Conservation (phyloP, 2,797 vertebrate species). For the Mergus octosetaceus region DNA sequence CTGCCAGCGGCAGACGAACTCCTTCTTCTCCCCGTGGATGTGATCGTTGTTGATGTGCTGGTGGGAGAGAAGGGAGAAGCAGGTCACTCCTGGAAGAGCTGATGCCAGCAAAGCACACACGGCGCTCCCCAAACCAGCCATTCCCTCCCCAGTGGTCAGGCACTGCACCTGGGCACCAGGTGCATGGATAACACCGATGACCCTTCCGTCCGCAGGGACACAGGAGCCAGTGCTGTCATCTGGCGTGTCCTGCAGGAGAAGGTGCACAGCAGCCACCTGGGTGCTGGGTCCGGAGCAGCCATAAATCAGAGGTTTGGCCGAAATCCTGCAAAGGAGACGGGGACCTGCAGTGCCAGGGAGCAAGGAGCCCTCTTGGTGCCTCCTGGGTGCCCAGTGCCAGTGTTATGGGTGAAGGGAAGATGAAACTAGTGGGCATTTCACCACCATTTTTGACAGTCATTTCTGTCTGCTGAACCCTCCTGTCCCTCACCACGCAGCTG, state of each 20-base stretch:
- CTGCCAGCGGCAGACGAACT: slow-evolving; percentile 98
- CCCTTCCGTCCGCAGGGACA: not conserved
- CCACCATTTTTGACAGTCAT: too few relatives aligned
- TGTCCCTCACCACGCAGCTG: fast-evolving
- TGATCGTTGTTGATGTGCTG: slow-evolving; percentile 99
- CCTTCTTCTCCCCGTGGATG: slow-evolving; percentile 99
- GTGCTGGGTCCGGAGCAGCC: not conserved
- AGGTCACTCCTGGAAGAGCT: slow-evolving; percentile 28
- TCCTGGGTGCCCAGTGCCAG: not conserved
- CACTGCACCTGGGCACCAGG: not conserved
- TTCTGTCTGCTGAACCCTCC: not conserved
- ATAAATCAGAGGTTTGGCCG: not conserved
- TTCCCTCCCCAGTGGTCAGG: not conserved
- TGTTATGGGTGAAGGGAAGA: not conserved
- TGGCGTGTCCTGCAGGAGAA: not conserved
- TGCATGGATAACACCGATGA: not conserved
- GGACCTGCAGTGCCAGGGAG: not conserved
- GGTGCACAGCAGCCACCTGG: not conserved
- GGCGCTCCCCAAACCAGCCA: fast-evolving
- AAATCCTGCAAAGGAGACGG: not conserved
- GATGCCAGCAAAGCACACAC: fast-evolving
- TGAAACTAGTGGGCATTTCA: not conserved
- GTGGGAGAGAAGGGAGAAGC: slow-evolving; percentile 18
- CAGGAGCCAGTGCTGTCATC: fast-evolving
- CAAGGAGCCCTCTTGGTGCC: not conserved